Conservation (phyloP, 2,888 invertebrate species). For the Agriotes lineatus region DNA sequence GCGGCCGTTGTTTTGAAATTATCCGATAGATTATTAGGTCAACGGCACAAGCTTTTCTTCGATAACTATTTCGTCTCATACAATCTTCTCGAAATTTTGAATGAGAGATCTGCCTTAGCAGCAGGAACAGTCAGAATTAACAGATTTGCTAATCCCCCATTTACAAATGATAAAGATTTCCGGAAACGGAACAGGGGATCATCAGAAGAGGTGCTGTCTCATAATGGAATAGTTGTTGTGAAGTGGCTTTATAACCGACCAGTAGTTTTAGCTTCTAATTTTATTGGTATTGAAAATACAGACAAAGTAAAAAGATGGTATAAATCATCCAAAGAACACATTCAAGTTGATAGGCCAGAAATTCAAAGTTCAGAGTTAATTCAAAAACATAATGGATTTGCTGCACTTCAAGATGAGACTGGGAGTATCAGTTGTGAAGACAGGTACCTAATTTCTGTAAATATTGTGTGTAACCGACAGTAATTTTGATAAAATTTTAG, state of each 20-base stretch:
- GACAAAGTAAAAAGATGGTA: constrained; percentile 46
- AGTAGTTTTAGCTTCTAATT: constrained; percentile 46
- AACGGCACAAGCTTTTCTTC: constrained; percentile 42
- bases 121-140: constrained; percentile 38
- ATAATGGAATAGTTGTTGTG: constrained; percentile 14
- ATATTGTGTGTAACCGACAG: too few relatives aligned
- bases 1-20: constrained; percentile 40
- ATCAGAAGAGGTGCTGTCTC: constrained; percentile 17
- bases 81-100: constrained; percentile 39
- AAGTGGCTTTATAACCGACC: constrained; percentile 48
- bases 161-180: constrained; percentile 18
- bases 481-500: not conserved
- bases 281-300: constrained; percentile 31
- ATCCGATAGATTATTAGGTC: constrained; percentile 33
- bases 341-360: constrained; percentile 37
- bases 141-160: constrained; percentile 41
- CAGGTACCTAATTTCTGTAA: not conserved
- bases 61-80: constrained; percentile 51
- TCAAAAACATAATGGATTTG: not conserved
- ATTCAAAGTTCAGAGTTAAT: too few relatives aligned
- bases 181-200: constrained; percentile 19
- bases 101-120: constrained; percentile 29
- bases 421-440: not conserved
- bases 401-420: not conserved
- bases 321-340: constrained; percentile 33